phyloP scores from a whole-genome alignment of 2,888 invertebrate species.

The Oligia fasciuncula region DNA sequence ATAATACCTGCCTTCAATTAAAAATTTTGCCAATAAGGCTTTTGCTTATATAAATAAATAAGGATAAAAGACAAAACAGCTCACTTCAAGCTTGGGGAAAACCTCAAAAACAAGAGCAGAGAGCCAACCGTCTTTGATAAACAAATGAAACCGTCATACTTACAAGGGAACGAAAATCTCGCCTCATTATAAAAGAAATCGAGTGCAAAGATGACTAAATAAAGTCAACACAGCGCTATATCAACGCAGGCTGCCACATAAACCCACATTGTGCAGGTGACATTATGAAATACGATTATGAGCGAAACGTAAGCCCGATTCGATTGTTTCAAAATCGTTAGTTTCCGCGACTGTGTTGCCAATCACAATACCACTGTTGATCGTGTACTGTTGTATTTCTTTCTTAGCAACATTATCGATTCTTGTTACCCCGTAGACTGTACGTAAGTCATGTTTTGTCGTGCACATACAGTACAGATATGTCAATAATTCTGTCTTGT shows the following conservation, averaged over 20 bases:
- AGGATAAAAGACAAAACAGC: not conserved
- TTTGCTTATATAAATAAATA: not conserved
- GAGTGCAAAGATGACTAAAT: slow-evolving; percentile 48
- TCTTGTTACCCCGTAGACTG: slow-evolving; percentile 26
- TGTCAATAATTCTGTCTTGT: slow-evolving; percentile 55
- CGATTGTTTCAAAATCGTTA: slow-evolving; percentile 74
- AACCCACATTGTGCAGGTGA: slow-evolving; percentile 54
- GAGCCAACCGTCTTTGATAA: not conserved
- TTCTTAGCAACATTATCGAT: slow-evolving; percentile 59
- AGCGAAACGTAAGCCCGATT: slow-evolving; percentile 61
- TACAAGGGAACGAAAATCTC: slow-evolving; percentile 6
- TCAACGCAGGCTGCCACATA: slow-evolving; percentile 46
- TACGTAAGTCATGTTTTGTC: slow-evolving; percentile 48
- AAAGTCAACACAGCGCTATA: slow-evolving; percentile 29
- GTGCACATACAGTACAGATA: slow-evolving; percentile 37
- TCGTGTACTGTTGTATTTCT: slow-evolving; percentile 61
- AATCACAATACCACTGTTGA: slow-evolving; percentile 69
- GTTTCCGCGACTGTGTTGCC: slow-evolving; percentile 69
- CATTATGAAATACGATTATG: slow-evolving; percentile 69
- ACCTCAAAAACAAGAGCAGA: not conserved
- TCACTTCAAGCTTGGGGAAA: not conserved
- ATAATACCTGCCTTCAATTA: not conserved
- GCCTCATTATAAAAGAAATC: slow-evolving; percentile 48
- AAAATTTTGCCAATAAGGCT: not conserved
- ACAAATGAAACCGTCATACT: slow-evolving; percentile 19